A percentile compares a stretch with the other conserved stretches of the same genome.
These are phyloP conservation scores for Microcebus lehilahytsara DNA, from an alignment of 2,113 vertebrate species.

Conservation along the genomic window DNA sequence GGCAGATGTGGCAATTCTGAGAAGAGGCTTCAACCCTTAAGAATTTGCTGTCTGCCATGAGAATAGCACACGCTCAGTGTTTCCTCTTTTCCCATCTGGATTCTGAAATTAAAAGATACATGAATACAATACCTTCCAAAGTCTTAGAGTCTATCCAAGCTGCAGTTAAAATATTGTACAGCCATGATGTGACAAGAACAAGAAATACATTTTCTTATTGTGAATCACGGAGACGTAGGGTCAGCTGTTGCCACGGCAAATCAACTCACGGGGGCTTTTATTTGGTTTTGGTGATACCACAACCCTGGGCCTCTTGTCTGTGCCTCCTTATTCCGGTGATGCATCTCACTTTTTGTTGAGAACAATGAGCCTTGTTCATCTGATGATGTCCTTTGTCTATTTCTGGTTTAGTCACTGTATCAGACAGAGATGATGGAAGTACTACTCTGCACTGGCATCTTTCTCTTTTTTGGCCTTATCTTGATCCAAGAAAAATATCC, in stretches of 20 bases:
- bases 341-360: too few relatives aligned
- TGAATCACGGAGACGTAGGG: neutral
- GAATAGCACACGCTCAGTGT: accelerated
- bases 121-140: neutral
- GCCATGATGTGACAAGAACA: neutral
- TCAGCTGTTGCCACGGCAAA: neutral
- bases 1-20: neutral
- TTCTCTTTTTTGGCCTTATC: neutral
- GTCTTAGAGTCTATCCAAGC: neutral
- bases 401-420: neutral
- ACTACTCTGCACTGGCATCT: neutral
- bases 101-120: neutral
- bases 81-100: neutral
- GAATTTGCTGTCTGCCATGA: accelerated
- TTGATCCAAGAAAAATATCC: neutral
- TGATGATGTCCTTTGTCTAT: neutral
- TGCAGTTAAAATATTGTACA: neutral
- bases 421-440: neutral
- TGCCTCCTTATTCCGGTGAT: neutral
- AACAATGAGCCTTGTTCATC: too few relatives aligned
- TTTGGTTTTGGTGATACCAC: neutral
- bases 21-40: neutral
- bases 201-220: neutral
- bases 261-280: neutral
- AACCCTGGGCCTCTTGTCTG: neutral